Percentiles rank a stretch among this genome's conserved stretches.
phyloP scores from a whole-genome alignment of 2,113 vertebrate genomes.

The Onychorhynchus coronatus region DNA sequence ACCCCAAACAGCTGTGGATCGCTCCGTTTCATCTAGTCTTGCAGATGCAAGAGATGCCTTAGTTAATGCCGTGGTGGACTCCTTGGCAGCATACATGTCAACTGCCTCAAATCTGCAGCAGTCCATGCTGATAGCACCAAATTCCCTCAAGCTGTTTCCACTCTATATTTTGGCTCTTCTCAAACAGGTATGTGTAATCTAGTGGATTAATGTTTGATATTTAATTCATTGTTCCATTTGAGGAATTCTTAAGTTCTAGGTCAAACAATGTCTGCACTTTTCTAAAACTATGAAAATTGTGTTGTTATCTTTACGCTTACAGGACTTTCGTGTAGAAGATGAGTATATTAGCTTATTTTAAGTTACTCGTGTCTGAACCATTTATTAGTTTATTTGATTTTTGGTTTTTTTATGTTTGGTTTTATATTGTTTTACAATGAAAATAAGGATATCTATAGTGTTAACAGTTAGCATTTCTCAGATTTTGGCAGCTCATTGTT shows the following conservation, averaged over 20 bases:
- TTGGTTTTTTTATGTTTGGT: background rate
- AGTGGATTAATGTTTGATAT: background rate
- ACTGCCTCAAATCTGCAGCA: constrained; percentile 87
- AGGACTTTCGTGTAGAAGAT: background rate
- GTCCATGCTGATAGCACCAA: constrained; percentile 82
- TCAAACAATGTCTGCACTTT: background rate
- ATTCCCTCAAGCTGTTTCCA: constrained; percentile 87
- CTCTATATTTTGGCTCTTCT: constrained; percentile 92
- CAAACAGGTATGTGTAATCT: constrained; percentile 83
- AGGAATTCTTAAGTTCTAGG: background rate
- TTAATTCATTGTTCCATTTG: background rate
- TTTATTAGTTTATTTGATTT: background rate
- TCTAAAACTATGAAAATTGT: background rate
- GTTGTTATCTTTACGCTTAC: background rate
- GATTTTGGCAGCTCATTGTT: background rate
- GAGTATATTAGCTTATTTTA: background rate
- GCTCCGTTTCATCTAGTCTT: constrained; percentile 88
- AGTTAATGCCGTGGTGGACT: constrained; percentile 91
- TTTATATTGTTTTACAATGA: background rate
- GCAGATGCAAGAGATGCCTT: constrained; percentile 92
- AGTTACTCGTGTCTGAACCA: background rate
- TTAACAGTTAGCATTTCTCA: background rate
- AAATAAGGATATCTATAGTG: background rate
- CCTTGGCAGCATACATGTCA: constrained; percentile 82
- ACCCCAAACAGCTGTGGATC: constrained; percentile 85